Evolutionary conservation across 2,888 invertebrate species (phyloP).

Genomic region (Machimus rusticus): DNA sequence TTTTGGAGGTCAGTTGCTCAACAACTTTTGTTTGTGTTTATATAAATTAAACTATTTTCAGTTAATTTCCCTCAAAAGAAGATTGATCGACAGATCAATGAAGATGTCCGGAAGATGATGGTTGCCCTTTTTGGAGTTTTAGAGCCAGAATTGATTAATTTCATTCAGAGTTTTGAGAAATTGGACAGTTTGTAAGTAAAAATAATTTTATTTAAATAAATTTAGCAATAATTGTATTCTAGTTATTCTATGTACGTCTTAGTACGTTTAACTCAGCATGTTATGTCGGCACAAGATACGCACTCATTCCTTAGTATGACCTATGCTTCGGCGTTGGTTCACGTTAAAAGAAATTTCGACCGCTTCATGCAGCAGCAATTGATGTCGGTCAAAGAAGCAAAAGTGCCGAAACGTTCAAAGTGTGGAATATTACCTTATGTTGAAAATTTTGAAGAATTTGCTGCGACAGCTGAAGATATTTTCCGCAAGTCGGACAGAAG

Average conservation of each 20-base stretch:
- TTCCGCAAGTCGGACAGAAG: conserved; percentile 86
- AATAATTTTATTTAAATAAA: background rate
- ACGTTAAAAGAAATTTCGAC: conserved; percentile 91
- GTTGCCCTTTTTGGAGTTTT: conserved; percentile 86
- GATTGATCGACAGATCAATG: conserved; percentile 75
- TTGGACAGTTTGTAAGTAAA: conserved; percentile 87
- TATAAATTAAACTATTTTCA: background rate
- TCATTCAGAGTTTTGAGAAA: conserved; percentile 86
- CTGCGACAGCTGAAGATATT: conserved; percentile 84
- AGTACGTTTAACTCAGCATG: conserved; percentile 90
- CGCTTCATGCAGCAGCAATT: conserved; percentile 86
- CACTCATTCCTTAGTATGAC: conserved; percentile 88
- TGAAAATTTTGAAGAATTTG: conserved; percentile 89
- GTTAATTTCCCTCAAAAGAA: conserved; percentile 64
- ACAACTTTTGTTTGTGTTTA: too few relatives aligned
- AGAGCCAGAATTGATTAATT: conserved; percentile 84
- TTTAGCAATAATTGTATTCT: conserved; percentile 49
- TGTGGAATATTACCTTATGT: conserved; percentile 91
- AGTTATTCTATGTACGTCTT: conserved; percentile 95
- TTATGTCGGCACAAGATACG: conserved; percentile 86
- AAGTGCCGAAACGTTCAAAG: conserved; percentile 74
- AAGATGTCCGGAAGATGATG: conserved; percentile 87
- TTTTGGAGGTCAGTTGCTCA: too few relatives aligned
- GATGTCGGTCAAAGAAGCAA: conserved; percentile 78
- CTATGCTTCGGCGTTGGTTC: conserved; percentile 84